These are phyloP conservation scores for Micrasema longulum DNA, from an alignment of 1,140 invertebrate species.

Conservation along the genomic window DNA sequence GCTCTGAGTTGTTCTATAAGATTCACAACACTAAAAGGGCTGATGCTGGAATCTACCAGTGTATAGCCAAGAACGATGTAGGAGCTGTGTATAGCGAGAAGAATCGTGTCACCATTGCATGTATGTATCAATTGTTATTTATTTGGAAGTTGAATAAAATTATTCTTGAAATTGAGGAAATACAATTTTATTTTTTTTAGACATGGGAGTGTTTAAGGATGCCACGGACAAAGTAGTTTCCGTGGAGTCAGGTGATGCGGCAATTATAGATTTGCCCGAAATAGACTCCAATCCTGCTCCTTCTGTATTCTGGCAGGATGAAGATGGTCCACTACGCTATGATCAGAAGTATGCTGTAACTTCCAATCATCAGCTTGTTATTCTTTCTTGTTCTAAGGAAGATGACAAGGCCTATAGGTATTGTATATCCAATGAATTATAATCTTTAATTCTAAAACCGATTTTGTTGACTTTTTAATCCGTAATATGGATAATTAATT, in stretches of 20 bases:
- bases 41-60: constrained; percentile 91
- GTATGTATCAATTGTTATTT: constrained; percentile 77
- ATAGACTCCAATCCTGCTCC: constrained; percentile 87
- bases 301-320: constrained; percentile 86
- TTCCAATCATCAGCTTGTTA: constrained; percentile 81
- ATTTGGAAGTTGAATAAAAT: too few species aligned
- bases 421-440: too few species aligned
- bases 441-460: too few species aligned
- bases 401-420: constrained; percentile 83
- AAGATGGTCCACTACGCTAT: constrained; percentile 77
- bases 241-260: constrained; percentile 83
- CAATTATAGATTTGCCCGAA: constrained; percentile 82
- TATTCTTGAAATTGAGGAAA: too few species aligned
- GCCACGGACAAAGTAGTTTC: constrained; percentile 74
- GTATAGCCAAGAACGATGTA: constrained; percentile 89
- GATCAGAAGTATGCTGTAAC: constrained; percentile 85
- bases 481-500: too few species aligned
- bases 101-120: constrained; percentile 87
- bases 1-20: constrained; percentile 82
- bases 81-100: constrained; percentile 92
- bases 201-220: constrained; percentile 86
- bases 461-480: too few species aligned
- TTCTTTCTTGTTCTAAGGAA: constrained; percentile 78
- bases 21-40: constrained; percentile 81
- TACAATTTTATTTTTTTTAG: constrained; percentile 68